Percentiles rank a stretch among this genome's conserved stretches.
Conservation (phyloP, 1,140 invertebrate genomes). For the Cephus cinctus region DNA sequence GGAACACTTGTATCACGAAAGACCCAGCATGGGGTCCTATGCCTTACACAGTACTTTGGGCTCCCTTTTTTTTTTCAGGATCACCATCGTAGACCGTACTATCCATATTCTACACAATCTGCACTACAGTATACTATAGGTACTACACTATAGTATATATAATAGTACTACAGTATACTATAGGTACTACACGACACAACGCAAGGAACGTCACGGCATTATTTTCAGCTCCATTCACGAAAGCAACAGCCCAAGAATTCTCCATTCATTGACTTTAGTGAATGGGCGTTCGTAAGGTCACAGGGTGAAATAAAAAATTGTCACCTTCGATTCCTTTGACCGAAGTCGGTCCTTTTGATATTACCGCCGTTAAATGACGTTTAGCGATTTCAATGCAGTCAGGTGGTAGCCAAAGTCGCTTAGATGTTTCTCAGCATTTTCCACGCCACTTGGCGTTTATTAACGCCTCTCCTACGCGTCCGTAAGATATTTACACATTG, state of each 20-base stretch:
- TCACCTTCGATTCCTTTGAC: constrained; percentile 22
- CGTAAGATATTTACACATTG: too few species aligned
- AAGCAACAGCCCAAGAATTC: not conserved
- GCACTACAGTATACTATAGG: not conserved
- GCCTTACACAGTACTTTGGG: not conserved
- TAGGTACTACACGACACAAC: too few species aligned
- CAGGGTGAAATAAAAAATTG: constrained; percentile 26
- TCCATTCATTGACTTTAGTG: constrained; percentile 29
- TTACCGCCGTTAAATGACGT: constrained; percentile 31
- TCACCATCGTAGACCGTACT: not conserved
- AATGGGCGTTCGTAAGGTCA: constrained; percentile 25
- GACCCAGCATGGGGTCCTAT: constrained; percentile 5
- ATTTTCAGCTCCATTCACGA: not conserved
- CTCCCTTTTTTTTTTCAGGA: not conserved
- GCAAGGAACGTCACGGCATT: too few species aligned
- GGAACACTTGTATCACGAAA: constrained; percentile 5
- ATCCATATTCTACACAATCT: not conserved
- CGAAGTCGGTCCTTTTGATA: constrained; percentile 36
- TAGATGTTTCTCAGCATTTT: too few species aligned
- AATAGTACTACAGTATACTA: too few species aligned
- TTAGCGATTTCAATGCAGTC: constrained; percentile 30
- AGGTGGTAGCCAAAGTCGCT: too few species aligned
- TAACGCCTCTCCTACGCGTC: too few species aligned
- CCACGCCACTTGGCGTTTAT: too few species aligned
- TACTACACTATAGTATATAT: not conserved